A percentile compares a stretch with the other conserved stretches of the same genome.
Conservation (phyloP, 1,140 invertebrate genomes). For the Harpegnathos saltator region DNA sequence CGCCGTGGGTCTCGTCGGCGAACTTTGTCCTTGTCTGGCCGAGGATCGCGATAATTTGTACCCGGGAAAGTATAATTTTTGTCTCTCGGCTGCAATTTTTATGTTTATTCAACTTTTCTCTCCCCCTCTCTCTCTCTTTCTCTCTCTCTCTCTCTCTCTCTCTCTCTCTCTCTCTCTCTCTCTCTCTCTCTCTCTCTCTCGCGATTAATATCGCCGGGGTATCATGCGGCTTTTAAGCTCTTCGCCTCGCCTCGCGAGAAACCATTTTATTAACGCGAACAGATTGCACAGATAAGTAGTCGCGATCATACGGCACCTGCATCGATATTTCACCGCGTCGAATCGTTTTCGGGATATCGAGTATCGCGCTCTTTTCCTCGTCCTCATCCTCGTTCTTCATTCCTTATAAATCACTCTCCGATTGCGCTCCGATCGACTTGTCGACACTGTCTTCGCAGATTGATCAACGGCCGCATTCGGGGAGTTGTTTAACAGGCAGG, state of each 20-base stretch:
- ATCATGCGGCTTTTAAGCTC: too few species aligned
- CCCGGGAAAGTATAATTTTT: too few species aligned
- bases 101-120: too few species aligned
- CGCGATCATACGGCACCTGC: background rate
- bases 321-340: background rate
- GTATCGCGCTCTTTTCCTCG: background rate
- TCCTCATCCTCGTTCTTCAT: background rate
- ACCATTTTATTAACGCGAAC: background rate
- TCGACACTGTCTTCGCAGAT: slow-evolving; percentile 6
- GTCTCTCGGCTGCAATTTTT: too few species aligned
- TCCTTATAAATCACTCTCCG: slow-evolving; percentile 11
- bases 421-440: slow-evolving; percentile 26
- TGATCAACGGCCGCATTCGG: slow-evolving; percentile 23
- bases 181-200: too few species aligned
- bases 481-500: background rate
- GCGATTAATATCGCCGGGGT: too few species aligned
- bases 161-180: too few species aligned
- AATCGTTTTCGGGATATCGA: background rate
- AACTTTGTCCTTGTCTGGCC: too few species aligned
- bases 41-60: too few species aligned
- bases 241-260: slow-evolving; percentile 2
- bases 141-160: too few species aligned
- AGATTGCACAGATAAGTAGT: slow-evolving; percentile 12
- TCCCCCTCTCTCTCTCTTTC: too few species aligned
- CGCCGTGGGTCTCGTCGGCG: background rate